A percentile compares a stretch with the other conserved stretches of the same genome.
Evolutionary conservation across 2,113 vertebrate genomes (phyloP).

Genomic region (Etheostoma spectabile): DNA sequence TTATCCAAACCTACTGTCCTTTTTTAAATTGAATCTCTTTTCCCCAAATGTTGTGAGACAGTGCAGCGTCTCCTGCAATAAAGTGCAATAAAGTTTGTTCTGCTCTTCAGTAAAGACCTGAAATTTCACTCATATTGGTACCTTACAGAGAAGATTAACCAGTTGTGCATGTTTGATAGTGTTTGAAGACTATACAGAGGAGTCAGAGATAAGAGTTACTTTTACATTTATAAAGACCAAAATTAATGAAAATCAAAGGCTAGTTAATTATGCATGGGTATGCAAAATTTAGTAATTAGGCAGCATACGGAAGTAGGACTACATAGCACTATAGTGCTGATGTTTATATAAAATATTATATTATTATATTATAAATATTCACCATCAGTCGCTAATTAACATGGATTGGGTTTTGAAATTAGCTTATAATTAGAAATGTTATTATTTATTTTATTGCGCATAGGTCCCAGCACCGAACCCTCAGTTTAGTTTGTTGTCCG

Average conservation of each 20-base stretch:
- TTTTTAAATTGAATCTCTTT: slow-evolving; percentile 40
- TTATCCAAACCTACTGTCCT: slow-evolving; percentile 20
- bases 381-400: not conserved
- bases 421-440: not conserved
- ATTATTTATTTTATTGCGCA: too few species aligned
- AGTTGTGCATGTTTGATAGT: not conserved
- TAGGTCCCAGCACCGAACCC: too few species aligned
- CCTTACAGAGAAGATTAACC: slow-evolving; percentile 33
- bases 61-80: not conserved
- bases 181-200: not conserved
- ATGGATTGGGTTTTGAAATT: slow-evolving; percentile 8
- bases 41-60: slow-evolving; percentile 19
- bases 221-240: slow-evolving; percentile 8
- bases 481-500: not conserved
- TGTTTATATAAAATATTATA: not conserved
- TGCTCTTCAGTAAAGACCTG: slow-evolving; percentile 8
- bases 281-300: not conserved
- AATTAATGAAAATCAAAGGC: slow-evolving; percentile 10
- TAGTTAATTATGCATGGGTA: slow-evolving; percentile 15
- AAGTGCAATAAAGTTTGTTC: slow-evolving; percentile 4
- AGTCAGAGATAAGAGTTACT: slow-evolving; percentile 6
- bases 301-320: not conserved
- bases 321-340: slow-evolving; percentile 1
- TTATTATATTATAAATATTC: not conserved
- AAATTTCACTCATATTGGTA: slow-evolving; percentile 4